Base-by-base conservation (phyloP, 2,113 vertebrate genomes). In the Amia ocellicauda region DNA sequence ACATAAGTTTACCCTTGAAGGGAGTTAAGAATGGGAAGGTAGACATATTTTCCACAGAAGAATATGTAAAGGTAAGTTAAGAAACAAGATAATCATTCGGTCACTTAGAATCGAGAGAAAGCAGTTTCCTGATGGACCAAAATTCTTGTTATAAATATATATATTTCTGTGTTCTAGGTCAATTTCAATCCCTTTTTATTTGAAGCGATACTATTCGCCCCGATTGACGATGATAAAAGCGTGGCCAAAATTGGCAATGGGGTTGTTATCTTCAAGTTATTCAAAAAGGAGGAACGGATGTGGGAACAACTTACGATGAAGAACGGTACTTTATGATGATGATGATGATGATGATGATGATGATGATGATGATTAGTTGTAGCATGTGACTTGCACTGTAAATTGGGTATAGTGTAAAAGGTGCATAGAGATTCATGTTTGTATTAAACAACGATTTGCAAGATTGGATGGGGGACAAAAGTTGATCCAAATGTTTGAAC, bases 161-260 rank as follows among this genome's bases (percentile, higher is more conserved):
- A 9, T 3, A 20, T 50, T 45, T 26, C 19, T 42, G 3, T 10
- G 58, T 28, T 60, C 73, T 62, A 99, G 97, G 92, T 97, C 29
- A 93, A 88, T 83, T 85, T 82, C 22, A 88, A 93, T 10, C 96
- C 97, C 0, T 97, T 91, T 73, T 77, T 99, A 24, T 96, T 98
- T 61, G 97, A 99, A 64, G 89, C 80, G 0, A 78, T 98, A 80
- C 78, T 96, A 0, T 91, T 75, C 14, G 88, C 89, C 24, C 83
- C 88, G 13, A 86, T 99, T 27, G 90, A 96, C 60, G 93, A 95
- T 2, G 82, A 73, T 9, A 86, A 64, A 58, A 96, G 95, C 74
- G 78, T 83, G 20, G 94, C 93, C 2, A 95, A 86, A 73, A 80
- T 98, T 72, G 91, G 88, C 65, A 77, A 96, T 63, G 93, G 90